Base-by-base conservation (phyloP, 23 tunicate species). In the Halocynthia roretzi region DNA sequence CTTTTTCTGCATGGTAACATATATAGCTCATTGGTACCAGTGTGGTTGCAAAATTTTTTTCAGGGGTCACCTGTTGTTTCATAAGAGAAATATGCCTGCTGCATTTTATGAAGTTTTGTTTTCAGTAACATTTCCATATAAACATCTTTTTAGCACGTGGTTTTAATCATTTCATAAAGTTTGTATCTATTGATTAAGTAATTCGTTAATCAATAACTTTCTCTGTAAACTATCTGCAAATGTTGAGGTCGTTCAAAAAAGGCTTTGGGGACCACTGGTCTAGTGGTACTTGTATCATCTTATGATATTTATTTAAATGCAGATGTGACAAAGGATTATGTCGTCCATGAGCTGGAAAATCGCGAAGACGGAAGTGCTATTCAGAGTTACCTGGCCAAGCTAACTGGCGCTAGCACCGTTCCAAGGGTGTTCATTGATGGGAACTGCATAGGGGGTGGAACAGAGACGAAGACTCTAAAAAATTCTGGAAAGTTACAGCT, bases 391-490 rank as follows among this genome's bases (percentile, higher is more conserved):
- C 77, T 90, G 6, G 12, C 44, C 7, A 50, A 84, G 56, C 74
- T 6, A 54, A 90, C 96, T 52, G 96, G 96, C 8, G 89, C 80
- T 6, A 80, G 85, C 53, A 77, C 82, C 71, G 96, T 90, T 17
- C 96, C 96, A 7, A 67, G 96, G 40, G 96, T 90, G 31, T 90
- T 90, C 64, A 70, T 90, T 62, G 54, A 70, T 63, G 89, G 96
- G 62, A 90, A 90, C 57, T 90, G 83, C 60, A 84, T 90, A 52
- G 96, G 96, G 0, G 96, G 96, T 23, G 96, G 96, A 12, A 62
- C 83, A 31, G 89, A 90, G 78, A 90, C 96, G 5, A 49, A 51
- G n/a, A 50, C 80, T 6, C 61, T 90, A 51, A 70, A 80, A n/a
- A 69, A 44, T 23, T 20, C 56, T 50, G 89, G 89, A 70, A 76